These are phyloP conservation scores for Drosophila ananassae DNA, from an alignment of 1,140 invertebrate genomes.

Conservation along the genomic window DNA sequence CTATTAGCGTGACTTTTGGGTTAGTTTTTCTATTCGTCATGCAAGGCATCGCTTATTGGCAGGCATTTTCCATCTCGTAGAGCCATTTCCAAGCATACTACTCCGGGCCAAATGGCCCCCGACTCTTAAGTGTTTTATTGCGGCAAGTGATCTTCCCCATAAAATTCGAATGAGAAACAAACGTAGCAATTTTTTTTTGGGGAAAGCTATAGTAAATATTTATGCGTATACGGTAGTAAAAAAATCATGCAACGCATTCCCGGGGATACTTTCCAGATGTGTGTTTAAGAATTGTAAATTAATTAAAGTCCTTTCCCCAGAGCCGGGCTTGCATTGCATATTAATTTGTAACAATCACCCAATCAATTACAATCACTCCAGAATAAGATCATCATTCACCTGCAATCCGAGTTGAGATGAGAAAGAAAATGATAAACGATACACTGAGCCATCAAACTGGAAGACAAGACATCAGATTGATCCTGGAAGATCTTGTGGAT, in stretches of 20 bases:
- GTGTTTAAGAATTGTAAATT: background rate
- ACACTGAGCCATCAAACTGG: background rate
- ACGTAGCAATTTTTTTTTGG: slow-evolving; percentile 3
- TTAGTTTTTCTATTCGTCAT: slow-evolving; percentile 82
- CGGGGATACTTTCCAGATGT: background rate
- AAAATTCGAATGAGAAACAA: slow-evolving; percentile 41
- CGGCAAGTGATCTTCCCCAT: slow-evolving; percentile 75
- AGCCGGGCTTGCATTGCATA: too few species aligned
- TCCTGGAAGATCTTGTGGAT: slow-evolving; percentile 14
- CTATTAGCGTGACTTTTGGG: slow-evolving; percentile 81
- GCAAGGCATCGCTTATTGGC: slow-evolving; percentile 74
- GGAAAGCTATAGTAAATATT: slow-evolving; percentile 29
- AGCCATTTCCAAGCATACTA: slow-evolving; percentile 24
- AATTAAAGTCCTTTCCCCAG: background rate
- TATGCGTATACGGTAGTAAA: slow-evolving; percentile 17
- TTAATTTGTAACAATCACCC: background rate
- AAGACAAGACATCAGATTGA: slow-evolving; percentile 33
- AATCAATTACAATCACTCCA: slow-evolving; percentile 39
- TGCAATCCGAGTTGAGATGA: slow-evolving; percentile 12
- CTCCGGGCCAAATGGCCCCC: slow-evolving; percentile 57
- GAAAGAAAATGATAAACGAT: slow-evolving; percentile 34
- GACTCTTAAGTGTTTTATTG: slow-evolving; percentile 72
- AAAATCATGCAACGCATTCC: background rate
- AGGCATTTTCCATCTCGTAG: slow-evolving; percentile 32
- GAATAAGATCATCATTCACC: slow-evolving; percentile 40